These are phyloP conservation scores for Saccostrea cuccullata DNA, from an alignment of 1,140 invertebrate genomes.

Conservation along the genomic window DNA sequence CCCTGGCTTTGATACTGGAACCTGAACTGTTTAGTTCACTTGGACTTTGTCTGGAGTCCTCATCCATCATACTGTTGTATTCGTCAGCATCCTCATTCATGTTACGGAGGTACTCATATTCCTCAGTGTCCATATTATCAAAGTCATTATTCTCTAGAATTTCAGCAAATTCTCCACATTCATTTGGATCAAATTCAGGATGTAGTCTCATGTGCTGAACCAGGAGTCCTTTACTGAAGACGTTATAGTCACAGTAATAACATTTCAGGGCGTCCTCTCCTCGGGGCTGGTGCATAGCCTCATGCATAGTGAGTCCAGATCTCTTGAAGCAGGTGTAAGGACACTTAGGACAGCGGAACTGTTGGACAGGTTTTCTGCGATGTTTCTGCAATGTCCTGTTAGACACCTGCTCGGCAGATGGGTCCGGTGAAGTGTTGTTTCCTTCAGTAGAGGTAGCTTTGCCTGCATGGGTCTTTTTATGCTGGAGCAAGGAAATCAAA, in stretches of 20 bases:
- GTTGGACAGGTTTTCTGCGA: conserved; percentile 70
- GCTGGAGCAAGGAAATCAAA: conserved; percentile 71
- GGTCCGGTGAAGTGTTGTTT: background rate
- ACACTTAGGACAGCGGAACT: conserved; percentile 70
- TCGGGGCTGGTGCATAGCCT: conserved; percentile 66
- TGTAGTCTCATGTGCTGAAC: conserved; percentile 71
- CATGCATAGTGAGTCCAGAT: conserved; percentile 66
- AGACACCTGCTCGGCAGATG: conserved; percentile 55
- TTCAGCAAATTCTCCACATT: conserved; percentile 63
- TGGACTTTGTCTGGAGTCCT: conserved; percentile 44
- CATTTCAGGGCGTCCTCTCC: conserved; percentile 63
- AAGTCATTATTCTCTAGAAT: conserved; percentile 54
- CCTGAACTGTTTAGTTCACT: background rate
- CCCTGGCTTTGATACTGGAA: background rate
- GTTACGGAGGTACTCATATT: conserved; percentile 38
- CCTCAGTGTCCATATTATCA: conserved; percentile 54
- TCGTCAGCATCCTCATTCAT: conserved; percentile 52
- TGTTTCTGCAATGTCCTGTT: conserved; percentile 68
- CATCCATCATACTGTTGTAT: conserved; percentile 48
- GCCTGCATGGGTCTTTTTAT: conserved; percentile 66
- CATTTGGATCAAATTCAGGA: conserved; percentile 69
- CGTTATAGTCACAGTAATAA: conserved; percentile 69
- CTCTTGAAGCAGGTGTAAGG: conserved; percentile 69
- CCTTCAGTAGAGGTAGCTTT: background rate
- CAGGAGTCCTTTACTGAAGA: conserved; percentile 65